Conservation (phyloP, 30 jellyfish, hydroid and myxozoan genomes). For the Aurelia aurita complex sp. Pacific region DNA sequence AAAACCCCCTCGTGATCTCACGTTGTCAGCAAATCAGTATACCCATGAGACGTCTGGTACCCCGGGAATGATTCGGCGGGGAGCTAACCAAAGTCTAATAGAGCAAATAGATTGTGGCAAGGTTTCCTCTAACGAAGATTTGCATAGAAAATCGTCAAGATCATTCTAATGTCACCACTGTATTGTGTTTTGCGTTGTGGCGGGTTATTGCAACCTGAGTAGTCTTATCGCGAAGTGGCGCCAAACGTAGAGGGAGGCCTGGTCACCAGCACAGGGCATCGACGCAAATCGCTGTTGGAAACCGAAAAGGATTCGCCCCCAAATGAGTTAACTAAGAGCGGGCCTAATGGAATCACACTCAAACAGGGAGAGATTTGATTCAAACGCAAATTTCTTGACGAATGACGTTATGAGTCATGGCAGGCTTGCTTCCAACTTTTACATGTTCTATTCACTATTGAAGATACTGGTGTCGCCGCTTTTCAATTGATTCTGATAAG, state of each 20-base stretch:
- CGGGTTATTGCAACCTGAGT: constrained; percentile 64
- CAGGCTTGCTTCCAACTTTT: constrained; percentile 9
- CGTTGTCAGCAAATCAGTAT: constrained; percentile 57
- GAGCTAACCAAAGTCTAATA: constrained; percentile 50
- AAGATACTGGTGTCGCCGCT: constrained; percentile 62
- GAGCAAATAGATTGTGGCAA: constrained; percentile 60
- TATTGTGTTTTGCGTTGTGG: constrained; percentile 59
- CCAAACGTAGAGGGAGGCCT: constrained; percentile 71
- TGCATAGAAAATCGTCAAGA: constrained; percentile 44
- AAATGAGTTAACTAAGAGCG: constrained; percentile 15
- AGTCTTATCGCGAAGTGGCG: constrained; percentile 71
- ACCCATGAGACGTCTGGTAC: constrained; percentile 57
- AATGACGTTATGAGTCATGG: constrained; percentile 25
- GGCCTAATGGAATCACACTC: constrained; percentile 25
- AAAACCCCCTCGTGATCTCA: constrained; percentile 21
- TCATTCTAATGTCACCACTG: constrained; percentile 47
- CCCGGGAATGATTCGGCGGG: constrained; percentile 71
- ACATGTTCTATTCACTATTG: constrained; percentile 42
- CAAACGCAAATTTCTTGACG: constrained; percentile 18
- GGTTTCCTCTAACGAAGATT: constrained; percentile 76
- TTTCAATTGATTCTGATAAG: constrained; percentile 32
- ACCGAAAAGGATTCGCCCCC: constrained; percentile 51
- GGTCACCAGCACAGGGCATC: constrained; percentile 43
- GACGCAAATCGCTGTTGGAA: constrained; percentile 40
- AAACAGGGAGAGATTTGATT: constrained; percentile 19